A percentile compares a stretch with the other conserved stretches of the same genome.
Evolutionary conservation across 2,797 vertebrate species (phyloP).

Genomic region (Parambassis ranga): DNA sequence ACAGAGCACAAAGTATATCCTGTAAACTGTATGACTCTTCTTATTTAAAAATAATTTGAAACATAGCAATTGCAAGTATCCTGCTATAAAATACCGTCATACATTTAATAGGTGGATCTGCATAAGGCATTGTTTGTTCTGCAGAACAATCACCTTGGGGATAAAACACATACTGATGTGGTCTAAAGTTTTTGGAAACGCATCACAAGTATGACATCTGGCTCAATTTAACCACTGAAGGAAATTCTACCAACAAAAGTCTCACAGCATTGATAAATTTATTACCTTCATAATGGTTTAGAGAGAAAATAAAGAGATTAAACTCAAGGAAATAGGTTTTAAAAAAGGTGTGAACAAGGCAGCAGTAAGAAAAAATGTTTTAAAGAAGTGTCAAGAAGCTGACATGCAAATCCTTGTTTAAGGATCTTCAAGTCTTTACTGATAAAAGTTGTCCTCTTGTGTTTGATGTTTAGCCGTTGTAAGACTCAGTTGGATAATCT

Average conservation of each 20-base stretch:
- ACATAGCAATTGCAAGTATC: no score
- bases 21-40: neutral
- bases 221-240: no score
- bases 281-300: neutral
- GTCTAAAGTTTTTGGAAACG: no score
- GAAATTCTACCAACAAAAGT: neutral
- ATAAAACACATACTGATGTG: no score
- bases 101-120: no score
- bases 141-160: no score
- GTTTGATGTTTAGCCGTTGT: constrained; percentile 12
- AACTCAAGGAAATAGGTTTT: constrained; percentile 1
- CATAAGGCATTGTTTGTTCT: no score
- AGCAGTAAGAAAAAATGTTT: neutral
- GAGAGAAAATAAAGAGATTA: neutral
- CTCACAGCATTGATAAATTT: neutral
- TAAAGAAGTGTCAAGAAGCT: constrained; percentile 1
- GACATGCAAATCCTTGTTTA: constrained; percentile 31
- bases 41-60: no score
- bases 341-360: constrained; percentile 7
- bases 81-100: no score
- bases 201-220: no score
- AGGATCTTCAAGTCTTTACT: constrained; percentile 24
- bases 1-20: neutral
- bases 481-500: constrained; percentile 36
- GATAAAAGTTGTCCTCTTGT: neutral